A percentile compares a stretch with the other conserved stretches of the same genome.
Evolutionary conservation across 2,113 vertebrate species (phyloP).

Genomic region (Opisthocomus hoazin): DNA sequence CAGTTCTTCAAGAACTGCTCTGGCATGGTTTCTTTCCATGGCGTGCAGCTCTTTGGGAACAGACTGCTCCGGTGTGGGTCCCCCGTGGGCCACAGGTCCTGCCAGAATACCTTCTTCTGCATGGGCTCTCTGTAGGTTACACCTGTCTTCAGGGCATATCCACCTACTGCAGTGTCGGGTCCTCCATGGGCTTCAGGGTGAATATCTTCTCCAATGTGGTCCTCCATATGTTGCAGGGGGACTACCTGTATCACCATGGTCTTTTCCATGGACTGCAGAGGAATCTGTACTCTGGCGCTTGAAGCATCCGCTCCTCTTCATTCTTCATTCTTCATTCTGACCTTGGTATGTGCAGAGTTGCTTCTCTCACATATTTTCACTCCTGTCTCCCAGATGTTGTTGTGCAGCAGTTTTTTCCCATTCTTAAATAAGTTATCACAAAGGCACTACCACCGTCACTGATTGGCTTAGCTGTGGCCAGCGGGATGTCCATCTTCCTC

Average conservation of each 20-base stretch:
- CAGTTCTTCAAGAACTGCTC: neutral
- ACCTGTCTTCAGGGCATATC: neutral
- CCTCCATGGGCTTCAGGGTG: neutral
- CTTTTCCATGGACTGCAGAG: neutral
- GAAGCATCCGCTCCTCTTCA: rapidly evolving
- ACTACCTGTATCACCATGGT: neutral
- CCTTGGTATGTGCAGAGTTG: neutral
- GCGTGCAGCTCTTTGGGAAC: neutral
- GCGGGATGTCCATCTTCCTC: neutral
- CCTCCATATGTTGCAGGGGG: neutral
- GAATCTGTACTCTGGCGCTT: neutral
- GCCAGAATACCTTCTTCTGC: neutral
- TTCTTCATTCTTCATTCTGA: neutral
- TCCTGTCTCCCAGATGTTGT: neutral
- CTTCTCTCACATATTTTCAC: neutral
- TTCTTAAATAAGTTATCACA: neutral
- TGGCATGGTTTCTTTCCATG: neutral
- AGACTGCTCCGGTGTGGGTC: neutral
- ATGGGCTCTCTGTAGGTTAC: neutral
- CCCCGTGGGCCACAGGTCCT: neutral
- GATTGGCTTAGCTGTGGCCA: neutral
- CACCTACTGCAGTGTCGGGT: neutral
- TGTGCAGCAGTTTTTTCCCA: neutral
- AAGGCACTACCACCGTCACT: rapidly evolving
- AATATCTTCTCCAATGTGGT: neutral